Evolutionary conservation across 2,888 invertebrate genomes (phyloP).

Genomic region (Notocelia uddmanniana): DNA sequence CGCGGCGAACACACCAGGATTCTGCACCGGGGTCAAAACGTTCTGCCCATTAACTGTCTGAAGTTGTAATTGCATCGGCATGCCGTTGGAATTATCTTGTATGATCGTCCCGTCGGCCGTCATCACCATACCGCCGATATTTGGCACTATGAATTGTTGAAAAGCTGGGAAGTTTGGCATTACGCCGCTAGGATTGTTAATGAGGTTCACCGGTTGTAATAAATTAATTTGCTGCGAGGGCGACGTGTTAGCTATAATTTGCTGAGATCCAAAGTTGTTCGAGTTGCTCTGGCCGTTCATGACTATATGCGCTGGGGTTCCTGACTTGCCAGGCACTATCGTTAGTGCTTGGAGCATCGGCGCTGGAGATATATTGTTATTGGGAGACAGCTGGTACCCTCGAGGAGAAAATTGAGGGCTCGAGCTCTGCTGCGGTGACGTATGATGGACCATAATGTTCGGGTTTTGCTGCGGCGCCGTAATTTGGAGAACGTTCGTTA

Average conservation of each 20-base stretch:
- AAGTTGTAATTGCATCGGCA: slow-evolving; percentile 91
- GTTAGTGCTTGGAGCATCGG: slow-evolving; percentile 91
- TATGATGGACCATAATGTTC: slow-evolving; percentile 85
- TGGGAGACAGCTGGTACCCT: slow-evolving; percentile 90
- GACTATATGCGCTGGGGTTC: slow-evolving; percentile 90
- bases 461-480: slow-evolving; percentile 88
- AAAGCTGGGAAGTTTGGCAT: slow-evolving; percentile 92
- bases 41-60: slow-evolving; percentile 93
- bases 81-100: slow-evolving; percentile 88
- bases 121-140: slow-evolving; percentile 93
- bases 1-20: slow-evolving; percentile 87
- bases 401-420: slow-evolving; percentile 89
- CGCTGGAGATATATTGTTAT: slow-evolving; percentile 87
- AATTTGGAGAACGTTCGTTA: slow-evolving; percentile 90
- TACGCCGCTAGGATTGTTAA: slow-evolving; percentile 89
- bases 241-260: slow-evolving; percentile 87
- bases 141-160: slow-evolving; percentile 94
- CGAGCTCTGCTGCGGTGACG: slow-evolving; percentile 79
- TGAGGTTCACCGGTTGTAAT: slow-evolving; percentile 92
- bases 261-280: slow-evolving; percentile 88
- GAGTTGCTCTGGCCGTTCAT: slow-evolving; percentile 90
- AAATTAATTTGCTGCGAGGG: slow-evolving; percentile 89
- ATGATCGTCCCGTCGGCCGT: slow-evolving; percentile 92
- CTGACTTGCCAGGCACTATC: slow-evolving; percentile 91
- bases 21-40: slow-evolving; percentile 90